Percentiles rank a stretch among this genome's conserved stretches.
Evolutionary conservation across 2,113 vertebrate genomes (phyloP).

Genomic region (Tauraco erythrolophus): DNA sequence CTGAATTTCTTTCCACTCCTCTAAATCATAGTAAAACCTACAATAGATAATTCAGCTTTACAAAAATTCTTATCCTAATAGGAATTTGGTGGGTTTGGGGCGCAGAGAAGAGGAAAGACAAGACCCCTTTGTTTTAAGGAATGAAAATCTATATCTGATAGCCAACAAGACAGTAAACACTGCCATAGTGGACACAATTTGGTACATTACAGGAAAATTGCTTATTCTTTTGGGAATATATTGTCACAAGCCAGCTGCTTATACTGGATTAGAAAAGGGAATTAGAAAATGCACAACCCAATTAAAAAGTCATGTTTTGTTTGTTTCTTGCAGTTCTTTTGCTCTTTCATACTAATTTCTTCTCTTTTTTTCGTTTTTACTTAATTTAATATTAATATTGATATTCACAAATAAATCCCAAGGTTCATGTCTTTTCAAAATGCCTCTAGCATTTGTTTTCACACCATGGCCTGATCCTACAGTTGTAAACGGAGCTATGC

Average conservation of each 20-base stretch:
- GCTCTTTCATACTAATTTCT: background rate
- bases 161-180: background rate
- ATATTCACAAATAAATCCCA: constrained; percentile 22
- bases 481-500: background rate
- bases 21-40: background rate
- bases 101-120: background rate
- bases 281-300: constrained; percentile 54
- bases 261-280: constrained; percentile 53
- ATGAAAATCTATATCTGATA: background rate
- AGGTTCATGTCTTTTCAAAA: background rate
- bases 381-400: constrained; percentile 20
- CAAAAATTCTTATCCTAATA: background rate
- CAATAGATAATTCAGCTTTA: background rate
- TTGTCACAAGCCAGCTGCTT: constrained; percentile 50
- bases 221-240: constrained; percentile 9
- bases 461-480: background rate
- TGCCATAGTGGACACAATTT: background rate
- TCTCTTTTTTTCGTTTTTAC: background rate
- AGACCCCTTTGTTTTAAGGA: background rate
- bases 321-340: constrained; percentile 17
- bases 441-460: background rate
- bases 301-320: constrained; percentile 50
- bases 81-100: background rate
- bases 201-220: background rate
- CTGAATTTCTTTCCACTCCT: background rate